Evolutionary conservation across 2,888 invertebrate genomes (phyloP), one percentile per base, ranked within the genome.

Genomic region (Cylindroiulus punctatus): DNA sequence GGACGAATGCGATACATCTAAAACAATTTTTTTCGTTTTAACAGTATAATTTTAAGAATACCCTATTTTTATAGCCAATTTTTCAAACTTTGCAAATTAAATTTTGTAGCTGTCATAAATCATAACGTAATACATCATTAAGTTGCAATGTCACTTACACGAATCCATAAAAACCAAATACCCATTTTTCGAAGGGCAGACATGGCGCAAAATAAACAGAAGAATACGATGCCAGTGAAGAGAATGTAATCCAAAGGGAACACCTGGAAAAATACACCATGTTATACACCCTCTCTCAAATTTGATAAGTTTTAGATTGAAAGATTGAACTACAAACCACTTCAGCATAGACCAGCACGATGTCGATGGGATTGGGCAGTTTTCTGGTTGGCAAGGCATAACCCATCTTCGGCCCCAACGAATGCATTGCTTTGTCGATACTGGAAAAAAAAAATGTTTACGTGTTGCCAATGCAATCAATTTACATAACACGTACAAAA

Each of bases 221-320:
- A 91, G 30, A 90, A 87, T 57, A 91, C 89, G 44, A 91, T 88
- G 5, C 88, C 88, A 4, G 89, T 88, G 88, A 91, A 90, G 86
- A 91, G 86, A 40, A 91, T 89, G 88, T 91, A 92, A 89, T 91
- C 91, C 88, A 91, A 86, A 0, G 91, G 91, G 87, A 91, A 91
- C 81, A 90, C 90, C 90, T 91, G 26, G 19, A 84, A 82, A 17
- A 88, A 22, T 44, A 81, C 52, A 36, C 36, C 30, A 30, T 12
- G 19, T 36, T 32, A 42, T 26, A 82, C 82, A 32, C 32, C 40
- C 22, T 8, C 12, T 40, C 44, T 65, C 5, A 86, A 76, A 86
- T 19, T 44, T 3, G 2, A 85, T 8, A 84, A 84, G 44, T 57
- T 17, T 17, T 32, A 22, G n/a, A 76, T 87, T 30, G 83, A 52